phyloP scores from a whole-genome alignment of 2,113 vertebrate genomes.

The Cairina moschata region DNA sequence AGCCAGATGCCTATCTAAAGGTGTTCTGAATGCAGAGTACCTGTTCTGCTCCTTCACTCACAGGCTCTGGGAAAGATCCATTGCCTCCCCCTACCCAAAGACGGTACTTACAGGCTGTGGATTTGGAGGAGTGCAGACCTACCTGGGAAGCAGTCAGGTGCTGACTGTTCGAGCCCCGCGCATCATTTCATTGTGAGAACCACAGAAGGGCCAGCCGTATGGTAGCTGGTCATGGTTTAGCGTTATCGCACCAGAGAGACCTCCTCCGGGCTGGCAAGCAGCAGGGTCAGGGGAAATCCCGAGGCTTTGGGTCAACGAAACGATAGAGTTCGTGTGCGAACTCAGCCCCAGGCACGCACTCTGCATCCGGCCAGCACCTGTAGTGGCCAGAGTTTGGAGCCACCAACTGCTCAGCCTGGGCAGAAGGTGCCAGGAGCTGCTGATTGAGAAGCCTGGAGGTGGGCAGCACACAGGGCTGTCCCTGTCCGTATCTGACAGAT shows the following conservation, averaged over 20 bases:
- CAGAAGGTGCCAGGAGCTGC: not conserved
- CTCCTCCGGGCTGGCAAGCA: not conserved
- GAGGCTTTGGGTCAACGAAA: not conserved
- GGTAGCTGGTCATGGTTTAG: not conserved
- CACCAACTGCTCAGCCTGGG: rapidly evolving
- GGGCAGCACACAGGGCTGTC: not conserved
- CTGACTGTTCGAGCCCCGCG: not conserved
- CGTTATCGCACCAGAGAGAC: not conserved
- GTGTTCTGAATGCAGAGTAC: not conserved
- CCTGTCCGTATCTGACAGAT: not conserved
- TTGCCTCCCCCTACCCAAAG: not conserved
- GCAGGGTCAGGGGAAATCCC: rapidly evolving
- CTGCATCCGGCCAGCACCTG: rapidly evolving
- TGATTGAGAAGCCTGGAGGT: not conserved
- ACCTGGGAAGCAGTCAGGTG: not conserved
- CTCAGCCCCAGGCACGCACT: not conserved
- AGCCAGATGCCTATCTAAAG: not conserved
- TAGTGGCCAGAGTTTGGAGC: not conserved
- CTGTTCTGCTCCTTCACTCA: not conserved
- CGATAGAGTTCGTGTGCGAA: not conserved
- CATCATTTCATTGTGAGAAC: not conserved
- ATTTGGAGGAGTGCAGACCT: not conserved
- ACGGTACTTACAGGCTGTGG: not conserved
- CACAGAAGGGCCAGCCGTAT: not conserved
- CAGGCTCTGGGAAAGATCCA: not conserved